A percentile compares a stretch with the other conserved stretches of the same genome.
phyloP scores from a whole-genome alignment of 1,140 invertebrate genomes.

The Aphaenogaster rudis region DNA sequence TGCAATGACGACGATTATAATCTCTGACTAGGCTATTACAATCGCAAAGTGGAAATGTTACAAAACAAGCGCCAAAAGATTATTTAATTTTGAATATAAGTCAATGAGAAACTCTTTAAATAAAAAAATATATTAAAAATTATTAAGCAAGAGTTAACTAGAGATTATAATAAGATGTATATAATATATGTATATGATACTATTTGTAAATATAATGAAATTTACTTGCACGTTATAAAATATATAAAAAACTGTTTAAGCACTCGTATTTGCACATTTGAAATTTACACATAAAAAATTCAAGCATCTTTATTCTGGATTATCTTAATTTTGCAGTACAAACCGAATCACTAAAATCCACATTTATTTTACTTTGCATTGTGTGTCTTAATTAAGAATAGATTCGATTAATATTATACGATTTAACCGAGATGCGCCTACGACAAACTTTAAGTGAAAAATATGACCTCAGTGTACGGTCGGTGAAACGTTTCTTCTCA shows the following conservation, averaged over 20 bases:
- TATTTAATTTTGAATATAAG: not conserved
- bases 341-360: not conserved
- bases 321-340: not conserved
- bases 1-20: slow-evolving; percentile 30
- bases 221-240: not conserved
- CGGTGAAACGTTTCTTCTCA: slow-evolving; percentile 62
- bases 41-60: not conserved
- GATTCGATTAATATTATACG: slow-evolving; percentile 28
- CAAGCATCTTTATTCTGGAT: not conserved
- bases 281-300: not conserved
- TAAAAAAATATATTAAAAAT: not conserved
- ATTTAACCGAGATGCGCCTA: not conserved
- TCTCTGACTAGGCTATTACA: not conserved
- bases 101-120: not conserved
- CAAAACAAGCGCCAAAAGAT: not conserved
- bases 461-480: slow-evolving; percentile 52
- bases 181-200: not conserved
- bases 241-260: not conserved
- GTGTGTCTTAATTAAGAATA: slow-evolving; percentile 24
- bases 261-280: not conserved
- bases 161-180: not conserved
- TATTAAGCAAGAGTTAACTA: not conserved
- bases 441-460: slow-evolving; percentile 66
- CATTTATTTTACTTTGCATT: not conserved
- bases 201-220: not conserved